Evolutionary conservation across 2,113 vertebrate species (phyloP), one percentile per base, ranked within the genome.

Genomic region (Ctenomys sociabilis): DNA sequence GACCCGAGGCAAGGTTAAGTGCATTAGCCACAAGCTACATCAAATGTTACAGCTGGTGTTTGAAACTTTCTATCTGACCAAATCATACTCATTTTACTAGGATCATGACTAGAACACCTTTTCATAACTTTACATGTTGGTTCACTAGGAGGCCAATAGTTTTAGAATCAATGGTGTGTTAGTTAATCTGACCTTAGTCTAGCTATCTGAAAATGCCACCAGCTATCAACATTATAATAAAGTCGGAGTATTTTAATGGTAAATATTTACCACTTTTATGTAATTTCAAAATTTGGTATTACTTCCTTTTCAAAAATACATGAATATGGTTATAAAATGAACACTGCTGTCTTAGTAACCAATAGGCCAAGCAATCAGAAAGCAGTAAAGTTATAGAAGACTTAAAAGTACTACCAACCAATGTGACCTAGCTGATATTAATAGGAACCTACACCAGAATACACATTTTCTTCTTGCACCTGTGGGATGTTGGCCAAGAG

Each of bases 181-280:
- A 73, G 45, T 82, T 88, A 9, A 70, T 72, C 72, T 94, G 90
- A 77, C 22, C 19, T 59, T 81, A 73, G 8, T 26, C 24, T 90
- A 49, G 30, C 49, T 92, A 12, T 70, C 61, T 95, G 73, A 85
- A 90, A 88, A 81, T 63, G 35, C 13, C 40, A 84, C 26, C 21
- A 72, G 28, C 22, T 73, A 49, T 68, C 63, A 91, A 75, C 68
- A 85, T 57, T 54, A 43, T 54, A 88, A 54, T 9, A 54, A 92
- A 81, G 95, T 75, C 68, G 92, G 61, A 84, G 1, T 82, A 45
- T 95, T 70, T 30, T n/a, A 87, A 87, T 88, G 54, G 21, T 84
- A 78, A 85, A 68, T 88, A 22, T 43, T 84, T 92, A 84, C n/a
- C 26, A 37, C 13, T 88, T 94, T 93, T 82, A 86, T 84, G 35